These are phyloP conservation scores for Helicorthomorpha holstii DNA, from an alignment of 1,140 invertebrate species.

Conservation along the genomic window DNA sequence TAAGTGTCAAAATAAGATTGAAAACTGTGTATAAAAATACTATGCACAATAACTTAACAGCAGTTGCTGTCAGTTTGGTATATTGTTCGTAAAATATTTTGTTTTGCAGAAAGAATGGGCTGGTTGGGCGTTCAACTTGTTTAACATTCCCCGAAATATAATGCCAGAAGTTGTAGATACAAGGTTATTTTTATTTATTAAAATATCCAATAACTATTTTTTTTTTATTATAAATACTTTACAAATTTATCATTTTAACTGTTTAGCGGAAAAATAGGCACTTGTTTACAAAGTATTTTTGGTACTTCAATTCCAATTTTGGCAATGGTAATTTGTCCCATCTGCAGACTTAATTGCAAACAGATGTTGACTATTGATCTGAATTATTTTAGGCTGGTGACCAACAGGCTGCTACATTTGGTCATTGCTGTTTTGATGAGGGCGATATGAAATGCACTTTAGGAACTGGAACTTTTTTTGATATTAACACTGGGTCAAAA, in stretches of 20 bases:
- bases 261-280: constrained; percentile 51
- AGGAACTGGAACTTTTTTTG: constrained; percentile 85
- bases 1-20: constrained; percentile 14
- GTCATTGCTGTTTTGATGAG: constrained; percentile 60
- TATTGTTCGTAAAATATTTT: neutral
- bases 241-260: too few species aligned
- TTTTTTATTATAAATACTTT: too few species aligned
- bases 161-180: constrained; percentile 67
- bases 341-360: too few species aligned
- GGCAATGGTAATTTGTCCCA: constrained; percentile 55
- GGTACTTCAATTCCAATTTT: constrained; percentile 57
- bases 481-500: constrained; percentile 61
- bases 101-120: constrained; percentile 48
- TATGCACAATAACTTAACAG: neutral
- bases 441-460: constrained; percentile 82
- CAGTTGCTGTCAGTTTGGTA: neutral
- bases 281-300: constrained; percentile 42
- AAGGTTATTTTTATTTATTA: too few species aligned
- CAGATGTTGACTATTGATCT: too few species aligned
- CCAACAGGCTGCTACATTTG: constrained; percentile 74
- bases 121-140: constrained; percentile 42
- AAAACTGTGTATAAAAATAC: neutral
- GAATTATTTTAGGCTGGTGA: constrained; percentile 32
- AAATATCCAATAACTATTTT: too few species aligned
- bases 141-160: constrained; percentile 50